Evolutionary conservation across 2,113 vertebrate genomes (phyloP).

Genomic region (Pelusios castaneus): DNA sequence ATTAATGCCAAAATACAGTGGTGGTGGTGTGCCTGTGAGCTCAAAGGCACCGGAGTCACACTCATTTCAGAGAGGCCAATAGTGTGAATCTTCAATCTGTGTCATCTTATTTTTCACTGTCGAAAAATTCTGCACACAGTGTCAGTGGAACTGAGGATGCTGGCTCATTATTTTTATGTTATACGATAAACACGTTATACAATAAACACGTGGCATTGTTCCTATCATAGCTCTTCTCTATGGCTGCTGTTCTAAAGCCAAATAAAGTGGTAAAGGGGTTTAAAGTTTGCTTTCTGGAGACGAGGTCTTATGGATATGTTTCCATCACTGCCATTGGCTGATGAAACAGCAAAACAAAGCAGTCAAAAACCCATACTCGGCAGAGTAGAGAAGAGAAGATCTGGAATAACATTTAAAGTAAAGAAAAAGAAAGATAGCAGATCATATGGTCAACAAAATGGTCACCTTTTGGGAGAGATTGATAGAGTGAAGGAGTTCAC

Average conservation of each 20-base stretch:
- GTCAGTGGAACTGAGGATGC: neutral
- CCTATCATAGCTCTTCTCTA: neutral
- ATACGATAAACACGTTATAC: no score
- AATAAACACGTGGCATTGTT: neutral
- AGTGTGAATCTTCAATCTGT: neutral
- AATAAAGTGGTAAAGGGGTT: neutral
- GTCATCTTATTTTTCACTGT: neutral
- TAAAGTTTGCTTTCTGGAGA: constrained; percentile 3
- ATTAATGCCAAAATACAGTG: rapidly evolving
- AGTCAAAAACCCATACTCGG: constrained; percentile 56
- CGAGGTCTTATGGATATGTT: neutral
- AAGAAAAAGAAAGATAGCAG: constrained; percentile 74
- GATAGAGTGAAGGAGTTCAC: constrained; percentile 69
- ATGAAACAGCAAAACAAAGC: constrained; percentile 11
- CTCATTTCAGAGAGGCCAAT: neutral
- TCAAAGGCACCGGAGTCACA: neutral
- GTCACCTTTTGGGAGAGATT: constrained; percentile 77
- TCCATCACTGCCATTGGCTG: neutral
- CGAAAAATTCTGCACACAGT: neutral
- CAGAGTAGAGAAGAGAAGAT: constrained; percentile 22
- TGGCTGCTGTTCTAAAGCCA: neutral
- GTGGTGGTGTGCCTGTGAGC: neutral
- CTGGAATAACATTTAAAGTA: constrained; percentile 63
- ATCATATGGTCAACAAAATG: constrained; percentile 86
- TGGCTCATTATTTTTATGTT: neutral